phyloP scores from a whole-genome alignment of 2,113 vertebrate genomes.

The Corvus moneduloides region DNA sequence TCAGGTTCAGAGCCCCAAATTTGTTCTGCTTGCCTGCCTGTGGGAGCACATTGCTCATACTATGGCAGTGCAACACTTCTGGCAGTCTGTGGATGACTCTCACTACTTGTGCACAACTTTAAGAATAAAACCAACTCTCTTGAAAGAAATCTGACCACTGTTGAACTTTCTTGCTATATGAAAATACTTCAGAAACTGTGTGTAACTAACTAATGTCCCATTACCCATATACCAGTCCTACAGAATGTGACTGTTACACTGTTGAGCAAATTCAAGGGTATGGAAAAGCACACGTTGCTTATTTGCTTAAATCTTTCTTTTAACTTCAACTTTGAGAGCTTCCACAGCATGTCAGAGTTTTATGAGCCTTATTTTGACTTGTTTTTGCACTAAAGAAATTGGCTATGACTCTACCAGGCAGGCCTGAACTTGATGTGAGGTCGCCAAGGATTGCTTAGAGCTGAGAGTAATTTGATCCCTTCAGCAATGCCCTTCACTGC shows the following conservation, averaged over 20 bases:
- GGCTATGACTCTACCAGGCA: neutral
- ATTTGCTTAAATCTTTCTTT: neutral
- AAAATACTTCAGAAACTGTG: neutral
- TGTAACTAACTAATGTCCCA: neutral
- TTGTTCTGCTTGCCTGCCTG: rapidly evolving
- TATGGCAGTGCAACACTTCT: neutral
- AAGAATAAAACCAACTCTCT: neutral
- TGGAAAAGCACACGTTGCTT: neutral
- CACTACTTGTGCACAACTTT: neutral
- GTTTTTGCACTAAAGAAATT: neutral
- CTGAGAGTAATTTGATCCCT: neutral
- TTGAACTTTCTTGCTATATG: neutral
- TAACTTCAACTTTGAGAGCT: neutral
- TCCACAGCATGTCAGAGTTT: neutral
- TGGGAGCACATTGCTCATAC: neutral
- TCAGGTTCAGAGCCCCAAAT: neutral
- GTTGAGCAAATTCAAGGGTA: neutral
- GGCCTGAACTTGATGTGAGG: neutral
- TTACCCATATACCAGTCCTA: neutral
- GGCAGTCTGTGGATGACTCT: neutral
- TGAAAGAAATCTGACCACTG: neutral
- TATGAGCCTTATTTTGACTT: neutral
- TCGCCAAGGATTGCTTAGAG: neutral
- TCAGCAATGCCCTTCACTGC: neutral
- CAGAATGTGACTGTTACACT: neutral